These are phyloP conservation scores for Mamestra brassicae DNA, from an alignment of 2,888 invertebrate species.

Conservation along the genomic window DNA sequence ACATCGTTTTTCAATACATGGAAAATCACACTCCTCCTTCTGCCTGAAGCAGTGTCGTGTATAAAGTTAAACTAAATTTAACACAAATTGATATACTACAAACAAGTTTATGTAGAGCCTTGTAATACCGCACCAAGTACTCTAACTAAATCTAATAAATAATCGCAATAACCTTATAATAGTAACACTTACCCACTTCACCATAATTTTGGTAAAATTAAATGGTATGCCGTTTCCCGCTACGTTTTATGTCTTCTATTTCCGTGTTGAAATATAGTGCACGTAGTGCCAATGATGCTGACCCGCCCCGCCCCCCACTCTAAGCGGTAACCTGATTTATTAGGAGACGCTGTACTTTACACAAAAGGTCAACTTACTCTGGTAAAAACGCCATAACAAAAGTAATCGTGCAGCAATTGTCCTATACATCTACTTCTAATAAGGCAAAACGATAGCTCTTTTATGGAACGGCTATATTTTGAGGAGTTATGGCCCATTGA, in stretches of 20 bases:
- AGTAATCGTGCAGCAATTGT: conserved; percentile 59
- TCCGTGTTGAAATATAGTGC: conserved; percentile 54
- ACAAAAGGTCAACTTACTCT: conserved; percentile 43
- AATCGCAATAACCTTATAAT: conserved; percentile 23
- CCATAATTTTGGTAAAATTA: conserved; percentile 45
- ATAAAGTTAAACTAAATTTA: not conserved
- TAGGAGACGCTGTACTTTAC: conserved; percentile 3
- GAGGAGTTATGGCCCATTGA: conserved; percentile 57
- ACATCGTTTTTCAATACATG: too few relatives aligned
- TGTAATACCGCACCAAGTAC: not conserved
- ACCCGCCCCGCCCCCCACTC: conserved; percentile 44
- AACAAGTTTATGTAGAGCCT: not conserved
- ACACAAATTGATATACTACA: not conserved
- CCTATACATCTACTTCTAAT: conserved; percentile 63
- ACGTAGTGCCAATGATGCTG: conserved; percentile 50
- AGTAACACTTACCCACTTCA: conserved; percentile 32
- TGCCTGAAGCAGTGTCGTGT: too few relatives aligned
- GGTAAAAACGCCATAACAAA: conserved; percentile 54
- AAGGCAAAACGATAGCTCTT: conserved; percentile 63
- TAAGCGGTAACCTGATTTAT: conserved; percentile 33
- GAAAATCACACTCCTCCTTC: too few relatives aligned
- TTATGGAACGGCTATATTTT: conserved; percentile 56
- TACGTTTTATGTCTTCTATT: conserved; percentile 57
- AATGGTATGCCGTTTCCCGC: conserved; percentile 44
- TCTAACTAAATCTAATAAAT: conserved; percentile 8